A percentile compares a stretch with the other conserved stretches of the same genome.
Conservation (phyloP, 2,888 invertebrate species). For the Pedicia rivosa region DNA sequence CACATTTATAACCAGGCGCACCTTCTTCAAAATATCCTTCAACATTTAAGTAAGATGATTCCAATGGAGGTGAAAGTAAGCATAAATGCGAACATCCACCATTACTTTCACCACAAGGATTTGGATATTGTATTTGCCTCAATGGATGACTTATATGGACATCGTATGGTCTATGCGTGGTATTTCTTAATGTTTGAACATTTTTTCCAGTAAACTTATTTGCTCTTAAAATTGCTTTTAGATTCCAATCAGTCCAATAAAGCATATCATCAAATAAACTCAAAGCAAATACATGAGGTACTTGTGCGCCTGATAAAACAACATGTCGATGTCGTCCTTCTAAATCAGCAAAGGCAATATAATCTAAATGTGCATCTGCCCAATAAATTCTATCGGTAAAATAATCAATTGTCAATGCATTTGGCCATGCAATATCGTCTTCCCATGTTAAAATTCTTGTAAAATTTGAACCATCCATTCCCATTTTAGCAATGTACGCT, state of each 20-base stretch:
- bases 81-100: constrained; percentile 95
- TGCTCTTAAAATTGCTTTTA: constrained; percentile 79
- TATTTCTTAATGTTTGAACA: constrained; percentile 61
- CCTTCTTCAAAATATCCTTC: constrained; percentile 70
- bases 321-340: constrained; percentile 78
- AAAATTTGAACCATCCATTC: constrained; percentile 91
- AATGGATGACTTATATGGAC: constrained; percentile 84
- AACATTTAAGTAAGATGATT: constrained; percentile 57
- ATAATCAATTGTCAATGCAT: constrained; percentile 91
- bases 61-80: constrained; percentile 68
- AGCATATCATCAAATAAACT: constrained; percentile 84
- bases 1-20: constrained; percentile 65
- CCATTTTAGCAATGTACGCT: constrained; percentile 92
- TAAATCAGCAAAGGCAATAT: constrained; percentile 87
- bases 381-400: constrained; percentile 91
- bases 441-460: constrained; percentile 80
- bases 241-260: constrained; percentile 98
- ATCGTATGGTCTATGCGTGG: constrained; percentile 90
- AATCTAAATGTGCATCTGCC: constrained; percentile 97
- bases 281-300: constrained; percentile 93
- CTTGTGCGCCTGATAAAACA: constrained; percentile 59
- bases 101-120: constrained; percentile 85
- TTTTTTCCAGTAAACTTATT: constrained; percentile 80
- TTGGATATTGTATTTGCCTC: constrained; percentile 65
- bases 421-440: constrained; percentile 95